These are phyloP conservation scores for Furnarius figulus DNA, from an alignment of 2,113 vertebrate species.

Conservation along the genomic window DNA sequence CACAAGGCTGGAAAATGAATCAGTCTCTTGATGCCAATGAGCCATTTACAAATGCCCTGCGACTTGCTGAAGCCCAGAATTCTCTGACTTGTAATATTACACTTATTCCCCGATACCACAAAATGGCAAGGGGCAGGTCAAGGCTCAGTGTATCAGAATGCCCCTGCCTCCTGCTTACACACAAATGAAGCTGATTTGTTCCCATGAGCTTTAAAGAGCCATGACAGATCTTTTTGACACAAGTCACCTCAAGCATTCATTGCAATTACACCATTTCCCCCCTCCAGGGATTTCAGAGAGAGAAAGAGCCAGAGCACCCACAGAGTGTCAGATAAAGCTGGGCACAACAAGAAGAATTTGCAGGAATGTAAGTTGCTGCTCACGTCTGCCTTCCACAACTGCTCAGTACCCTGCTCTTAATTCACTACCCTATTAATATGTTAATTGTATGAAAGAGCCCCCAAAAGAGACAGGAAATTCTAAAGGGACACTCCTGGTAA, in stretches of 20 bases:
- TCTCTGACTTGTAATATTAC: background rate
- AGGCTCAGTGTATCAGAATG: background rate
- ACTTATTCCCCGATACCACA: background rate
- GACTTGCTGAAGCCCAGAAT: background rate
- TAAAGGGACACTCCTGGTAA: background rate
- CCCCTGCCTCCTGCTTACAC: background rate
- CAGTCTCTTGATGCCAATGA: background rate
- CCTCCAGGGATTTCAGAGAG: background rate
- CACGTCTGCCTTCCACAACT: background rate
- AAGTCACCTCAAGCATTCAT: conserved; percentile 32
- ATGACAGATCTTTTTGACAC: conserved; percentile 56
- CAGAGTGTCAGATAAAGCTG: background rate
- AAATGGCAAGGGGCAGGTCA: conserved; percentile 22
- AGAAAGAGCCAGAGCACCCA: background rate
- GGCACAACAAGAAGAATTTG: conserved; percentile 28
- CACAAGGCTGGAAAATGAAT: conserved; percentile 1
- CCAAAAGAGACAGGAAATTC: background rate
- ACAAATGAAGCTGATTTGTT: conserved; percentile 16
- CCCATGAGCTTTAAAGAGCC: conserved; percentile 53
- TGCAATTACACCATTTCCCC: background rate
- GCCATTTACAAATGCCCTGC: conserved; percentile 14
- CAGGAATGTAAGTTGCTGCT: conserved; percentile 53
- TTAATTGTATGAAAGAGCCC: background rate
- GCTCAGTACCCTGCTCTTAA: background rate
- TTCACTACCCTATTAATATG: background rate